phyloP scores from a whole-genome alignment of 2,797 vertebrate species.

The Nyctibius grandis region DNA sequence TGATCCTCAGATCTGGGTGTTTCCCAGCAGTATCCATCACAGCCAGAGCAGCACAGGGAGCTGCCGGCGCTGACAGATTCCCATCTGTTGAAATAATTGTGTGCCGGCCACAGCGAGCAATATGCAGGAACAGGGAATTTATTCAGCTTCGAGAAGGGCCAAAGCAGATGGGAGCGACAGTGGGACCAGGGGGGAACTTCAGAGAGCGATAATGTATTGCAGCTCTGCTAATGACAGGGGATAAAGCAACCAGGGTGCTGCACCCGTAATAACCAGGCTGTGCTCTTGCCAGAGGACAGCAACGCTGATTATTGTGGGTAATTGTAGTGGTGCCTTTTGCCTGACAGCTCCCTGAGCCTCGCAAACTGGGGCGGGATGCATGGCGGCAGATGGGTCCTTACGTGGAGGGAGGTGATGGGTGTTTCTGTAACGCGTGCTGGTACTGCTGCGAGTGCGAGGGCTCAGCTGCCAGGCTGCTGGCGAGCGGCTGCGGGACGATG shows the following conservation, averaged over 20 bases:
- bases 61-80: background rate
- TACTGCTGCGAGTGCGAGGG: fast-evolving
- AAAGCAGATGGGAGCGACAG: background rate
- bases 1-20: background rate
- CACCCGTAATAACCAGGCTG: background rate
- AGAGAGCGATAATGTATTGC: too few relatives aligned
- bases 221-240: background rate
- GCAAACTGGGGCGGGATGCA: background rate
- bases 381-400: background rate
- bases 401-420: fast-evolving
- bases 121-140: background rate
- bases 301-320: background rate
- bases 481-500: background rate
- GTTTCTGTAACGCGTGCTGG: fast-evolving
- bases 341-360: background rate
- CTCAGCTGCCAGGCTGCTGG: background rate
- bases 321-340: background rate
- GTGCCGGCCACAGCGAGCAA: background rate
- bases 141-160: background rate
- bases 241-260: background rate
- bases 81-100: background rate
- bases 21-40: background rate
- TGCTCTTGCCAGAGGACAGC: background rate
- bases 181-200: background rate
- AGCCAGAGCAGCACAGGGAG: background rate